Evolutionary conservation across 1,140 invertebrate genomes (phyloP).

Genomic region (Pseudobourletiella spinata): DNA sequence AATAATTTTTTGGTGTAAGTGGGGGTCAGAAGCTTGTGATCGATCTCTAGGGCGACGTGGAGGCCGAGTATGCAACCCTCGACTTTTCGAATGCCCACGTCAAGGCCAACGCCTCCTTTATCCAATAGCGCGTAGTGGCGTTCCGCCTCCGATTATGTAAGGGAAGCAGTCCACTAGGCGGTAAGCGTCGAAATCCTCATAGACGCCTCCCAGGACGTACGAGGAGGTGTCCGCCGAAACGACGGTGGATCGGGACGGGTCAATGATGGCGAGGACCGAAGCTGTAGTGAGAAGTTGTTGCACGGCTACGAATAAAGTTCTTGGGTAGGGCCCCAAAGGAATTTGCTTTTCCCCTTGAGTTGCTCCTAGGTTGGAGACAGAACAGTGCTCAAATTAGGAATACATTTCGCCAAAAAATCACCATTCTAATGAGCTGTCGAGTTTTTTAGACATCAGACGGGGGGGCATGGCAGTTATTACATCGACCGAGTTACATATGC

Average conservation of each 20-base stretch:
- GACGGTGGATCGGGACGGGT: not conserved
- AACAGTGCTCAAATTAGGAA: not conserved
- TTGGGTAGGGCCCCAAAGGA: not conserved
- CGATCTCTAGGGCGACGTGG: constrained; percentile 36
- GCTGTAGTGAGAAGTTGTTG: not conserved
- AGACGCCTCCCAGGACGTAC: constrained; percentile 36
- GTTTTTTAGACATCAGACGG: constrained; percentile 30
- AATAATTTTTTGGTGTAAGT: constrained; percentile 36
- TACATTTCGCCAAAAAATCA: constrained; percentile 9
- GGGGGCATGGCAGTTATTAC: constrained; percentile 36
- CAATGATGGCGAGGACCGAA: constrained; percentile 10
- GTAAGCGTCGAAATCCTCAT: constrained; percentile 18
- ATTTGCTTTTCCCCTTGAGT: not conserved
- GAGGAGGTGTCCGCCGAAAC: constrained; percentile 33
- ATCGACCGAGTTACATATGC: constrained; percentile 38
- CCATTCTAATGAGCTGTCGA: not conserved
- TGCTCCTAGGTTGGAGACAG: not conserved
- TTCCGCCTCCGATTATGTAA: constrained; percentile 33
- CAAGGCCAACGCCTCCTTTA: constrained; percentile 38
- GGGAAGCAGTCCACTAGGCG: constrained; percentile 38
- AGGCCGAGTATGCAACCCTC: constrained; percentile 36
- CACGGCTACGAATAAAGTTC: not conserved
- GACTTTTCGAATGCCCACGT: constrained; percentile 35
- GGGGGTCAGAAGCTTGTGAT: constrained; percentile 38
- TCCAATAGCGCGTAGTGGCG: constrained; percentile 37